A percentile compares a stretch with the other conserved stretches of the same genome.
These are phyloP conservation scores for Morpho helenor DNA, from an alignment of 2,888 invertebrate species.

Conservation along the genomic window DNA sequence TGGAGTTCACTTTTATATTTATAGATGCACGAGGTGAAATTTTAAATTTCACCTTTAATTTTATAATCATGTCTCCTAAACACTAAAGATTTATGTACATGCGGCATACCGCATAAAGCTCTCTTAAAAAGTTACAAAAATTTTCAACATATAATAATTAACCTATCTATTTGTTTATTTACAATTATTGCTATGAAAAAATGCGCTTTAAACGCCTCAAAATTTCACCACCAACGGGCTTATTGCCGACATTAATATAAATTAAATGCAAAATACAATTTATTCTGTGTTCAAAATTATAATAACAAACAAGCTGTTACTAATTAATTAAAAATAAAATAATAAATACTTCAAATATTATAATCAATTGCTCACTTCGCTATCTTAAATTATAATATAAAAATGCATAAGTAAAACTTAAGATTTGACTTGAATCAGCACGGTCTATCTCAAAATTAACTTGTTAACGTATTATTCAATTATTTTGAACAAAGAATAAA, in stretches of 20 bases:
- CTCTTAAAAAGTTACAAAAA: conserved; percentile 76
- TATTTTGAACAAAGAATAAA: conserved; percentile 47
- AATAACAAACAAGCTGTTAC: no score
- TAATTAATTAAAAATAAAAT: no score
- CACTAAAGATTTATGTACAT: conserved; percentile 58
- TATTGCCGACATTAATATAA: conserved; percentile 57
- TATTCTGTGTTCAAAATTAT: conserved; percentile 23
- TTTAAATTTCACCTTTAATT: conserved; percentile 61
- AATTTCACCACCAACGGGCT: conserved; percentile 53
- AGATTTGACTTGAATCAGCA: no score
- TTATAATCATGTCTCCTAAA: conserved; percentile 40
- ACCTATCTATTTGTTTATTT: conserved; percentile 71
- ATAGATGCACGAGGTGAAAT: conserved; percentile 49
- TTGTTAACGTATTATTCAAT: neutral
- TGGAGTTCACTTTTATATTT: conserved; percentile 25
- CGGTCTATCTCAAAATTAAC: no score
- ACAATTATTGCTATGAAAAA: conserved; percentile 76
- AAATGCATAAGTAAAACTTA: no score
- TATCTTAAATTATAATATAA: no score
- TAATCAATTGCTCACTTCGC: no score
- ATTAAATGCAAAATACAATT: conserved; percentile 41
- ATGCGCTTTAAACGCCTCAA: conserved; percentile 71
- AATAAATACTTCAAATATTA: no score
- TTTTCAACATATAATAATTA: conserved; percentile 73
- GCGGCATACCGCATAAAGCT: conserved; percentile 70